A percentile compares a stretch with the other conserved stretches of the same genome.
These are phyloP conservation scores for Autographa gamma DNA, from an alignment of 2,888 invertebrate species.

Conservation along the genomic window DNA sequence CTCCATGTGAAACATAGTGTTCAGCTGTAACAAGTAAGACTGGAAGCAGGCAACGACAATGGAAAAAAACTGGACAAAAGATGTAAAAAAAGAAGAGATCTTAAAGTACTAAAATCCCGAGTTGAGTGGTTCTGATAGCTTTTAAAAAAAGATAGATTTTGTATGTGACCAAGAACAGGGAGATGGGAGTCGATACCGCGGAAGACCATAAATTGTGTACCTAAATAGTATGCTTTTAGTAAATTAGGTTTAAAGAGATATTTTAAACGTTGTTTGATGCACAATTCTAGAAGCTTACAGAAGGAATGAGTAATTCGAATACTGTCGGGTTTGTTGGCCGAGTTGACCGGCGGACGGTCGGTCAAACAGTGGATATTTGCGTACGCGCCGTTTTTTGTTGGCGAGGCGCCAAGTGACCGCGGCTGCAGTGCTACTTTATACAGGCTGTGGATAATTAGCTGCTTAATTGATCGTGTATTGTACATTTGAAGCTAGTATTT, in stretches of 20 bases:
- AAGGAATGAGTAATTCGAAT: constrained; percentile 61
- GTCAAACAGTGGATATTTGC: constrained; percentile 66
- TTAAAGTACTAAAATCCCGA: no score
- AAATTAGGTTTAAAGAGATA: background rate
- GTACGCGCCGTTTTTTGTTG: constrained; percentile 71
- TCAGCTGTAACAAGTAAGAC: no score
- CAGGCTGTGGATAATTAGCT: constrained; percentile 52
- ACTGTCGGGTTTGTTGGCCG: constrained; percentile 65
- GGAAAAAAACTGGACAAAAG: no score
- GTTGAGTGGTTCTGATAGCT: no score
- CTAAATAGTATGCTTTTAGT: no score
- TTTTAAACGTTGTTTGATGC: constrained; percentile 14
- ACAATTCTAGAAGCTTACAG: constrained; percentile 41
- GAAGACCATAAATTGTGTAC: no score
- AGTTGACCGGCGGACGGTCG: constrained; percentile 64
- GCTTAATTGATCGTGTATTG: constrained; percentile 8
- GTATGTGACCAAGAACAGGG: no score
- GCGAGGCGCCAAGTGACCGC: constrained; percentile 76
- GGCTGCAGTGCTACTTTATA: constrained; percentile 56
- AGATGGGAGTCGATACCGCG: no score
- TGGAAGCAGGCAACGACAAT: no score
- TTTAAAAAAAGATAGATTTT: no score
- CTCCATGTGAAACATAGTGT: no score
- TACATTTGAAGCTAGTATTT: background rate
- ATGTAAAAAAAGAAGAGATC: no score